phyloP scores from a whole-genome alignment of 1,140 invertebrate species.

The Phymorhynchus buccinoides region DNA sequence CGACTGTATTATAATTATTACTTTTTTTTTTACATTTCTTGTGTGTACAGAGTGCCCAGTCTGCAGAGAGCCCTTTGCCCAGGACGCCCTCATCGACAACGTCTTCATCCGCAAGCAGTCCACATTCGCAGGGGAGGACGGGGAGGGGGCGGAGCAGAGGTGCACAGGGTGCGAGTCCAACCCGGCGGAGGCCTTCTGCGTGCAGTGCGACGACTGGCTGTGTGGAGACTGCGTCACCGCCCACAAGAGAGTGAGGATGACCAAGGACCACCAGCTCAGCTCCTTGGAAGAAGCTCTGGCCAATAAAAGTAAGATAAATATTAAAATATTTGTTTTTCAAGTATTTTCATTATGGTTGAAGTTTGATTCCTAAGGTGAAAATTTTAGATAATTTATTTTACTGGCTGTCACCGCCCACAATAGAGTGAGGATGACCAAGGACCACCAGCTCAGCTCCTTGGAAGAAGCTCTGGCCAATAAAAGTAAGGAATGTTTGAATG shows the following conservation, averaged over 20 bases:
- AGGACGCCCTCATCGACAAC: slow-evolving; percentile 82
- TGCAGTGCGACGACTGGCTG: slow-evolving; percentile 91
- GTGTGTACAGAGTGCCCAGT: slow-evolving; percentile 76
- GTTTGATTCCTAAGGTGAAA: too few relatives aligned
- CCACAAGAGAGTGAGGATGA: slow-evolving; percentile 87
- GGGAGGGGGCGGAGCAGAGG: slow-evolving; percentile 70
- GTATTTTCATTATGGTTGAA: slow-evolving; percentile 5
- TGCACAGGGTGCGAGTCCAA: slow-evolving; percentile 90
- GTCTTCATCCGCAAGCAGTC: slow-evolving; percentile 81
- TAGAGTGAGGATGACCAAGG: slow-evolving; percentile 79
- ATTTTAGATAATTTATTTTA: too few relatives aligned
- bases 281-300: slow-evolving; percentile 21
- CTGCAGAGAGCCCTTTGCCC: slow-evolving; percentile 79
- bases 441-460: slow-evolving; percentile 74
- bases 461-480: slow-evolving; percentile 11
- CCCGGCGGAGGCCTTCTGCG: slow-evolving; percentile 88
- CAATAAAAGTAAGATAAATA: slow-evolving; percentile 43
- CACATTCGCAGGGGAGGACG: slow-evolving; percentile 55
- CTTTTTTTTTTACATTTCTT: slow-evolving; percentile 21
- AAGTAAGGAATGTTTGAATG: too few relatives aligned
- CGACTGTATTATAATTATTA: too few relatives aligned
- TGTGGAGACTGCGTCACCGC: slow-evolving; percentile 87
- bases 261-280: slow-evolving; percentile 83
- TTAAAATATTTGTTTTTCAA: too few relatives aligned
- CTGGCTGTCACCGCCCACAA: slow-evolving; percentile 81